Evolutionary conservation across 2,113 vertebrate genomes (phyloP).

Genomic region (Rallus limicola): DNA sequence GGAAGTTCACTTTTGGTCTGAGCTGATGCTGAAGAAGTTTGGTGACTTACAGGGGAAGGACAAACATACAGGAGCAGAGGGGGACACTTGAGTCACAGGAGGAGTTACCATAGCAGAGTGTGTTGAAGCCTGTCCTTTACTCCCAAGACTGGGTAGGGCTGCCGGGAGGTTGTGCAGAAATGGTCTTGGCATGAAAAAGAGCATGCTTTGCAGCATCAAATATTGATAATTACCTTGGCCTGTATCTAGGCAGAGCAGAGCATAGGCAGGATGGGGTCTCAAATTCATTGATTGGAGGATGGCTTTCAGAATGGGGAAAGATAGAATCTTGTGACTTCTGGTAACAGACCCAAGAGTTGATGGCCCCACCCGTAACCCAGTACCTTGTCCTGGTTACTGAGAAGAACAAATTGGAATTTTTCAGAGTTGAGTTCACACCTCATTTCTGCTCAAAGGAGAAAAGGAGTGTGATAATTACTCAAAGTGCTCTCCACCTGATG

Average conservation of each 20-base stretch:
- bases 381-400: neutral
- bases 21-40: neutral
- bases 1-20: neutral
- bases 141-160: neutral
- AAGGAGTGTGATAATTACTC: neutral
- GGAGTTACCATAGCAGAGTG: accelerated
- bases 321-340: neutral
- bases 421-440: neutral
- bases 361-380: neutral
- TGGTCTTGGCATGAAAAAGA: neutral
- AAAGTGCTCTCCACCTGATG: accelerated
- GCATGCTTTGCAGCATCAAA: neutral
- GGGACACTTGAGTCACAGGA: accelerated
- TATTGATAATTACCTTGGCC: neutral
- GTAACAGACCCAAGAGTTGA: neutral
- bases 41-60: neutral
- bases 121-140: accelerated
- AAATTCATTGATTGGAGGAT: neutral
- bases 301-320: neutral
- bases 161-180: neutral
- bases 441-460: neutral
- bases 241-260: neutral
- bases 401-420: neutral
- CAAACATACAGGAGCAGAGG: neutral
- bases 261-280: too few species aligned